Base-by-base conservation (phyloP, 1,140 invertebrate genomes). In the Lerema accius region DNA sequence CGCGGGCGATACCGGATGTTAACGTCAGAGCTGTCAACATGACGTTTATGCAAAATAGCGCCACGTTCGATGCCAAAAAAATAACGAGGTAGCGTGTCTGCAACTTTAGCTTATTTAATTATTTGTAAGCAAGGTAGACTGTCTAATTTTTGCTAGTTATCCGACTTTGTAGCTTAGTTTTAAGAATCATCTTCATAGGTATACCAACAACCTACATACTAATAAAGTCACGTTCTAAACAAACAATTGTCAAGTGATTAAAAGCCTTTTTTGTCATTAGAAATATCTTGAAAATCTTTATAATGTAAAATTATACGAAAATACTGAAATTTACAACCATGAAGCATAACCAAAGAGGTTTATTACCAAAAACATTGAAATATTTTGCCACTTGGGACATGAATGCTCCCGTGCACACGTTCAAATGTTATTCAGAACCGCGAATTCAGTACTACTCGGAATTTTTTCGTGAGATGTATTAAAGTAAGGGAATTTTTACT, bases 41-140 rank as follows among this genome's bases (percentile, higher is more conserved):
- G 48, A 50, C 48, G 28, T 50, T 50, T 50, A 50, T 50, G 48
- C 48, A 50, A 50, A 50, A 37, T 50, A 14, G 28, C 28, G 48
- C 1, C 28, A 13, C 26, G 13, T 26, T 14, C 26, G 23, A n/a
- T 9, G 26, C 10, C 23, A 32, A 17, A 6, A 49, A 32, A 49
- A 32, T 26, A 49, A 35, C 19, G 19, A 23, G 5, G 19, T 23
- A 23, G 19, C 19, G 5, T 3, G 19, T 23, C 5, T 23, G 19
- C 19, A 23, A 5, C 5, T 23, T 23, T 23, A 23, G 5, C 19
- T 23, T 23, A 23, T 45, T 23, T 11, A 17, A 35, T 1, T 50
- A 50, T 10, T 35, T n/a, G 13, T 23, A 10, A 28, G 23, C 2
- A 4, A 7, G 13, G 19, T 13, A 46, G 11, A 11, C n/a, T n/a